Conservation (phyloP, 2,797 vertebrate genomes). For the Pachyuromys duprasi region DNA sequence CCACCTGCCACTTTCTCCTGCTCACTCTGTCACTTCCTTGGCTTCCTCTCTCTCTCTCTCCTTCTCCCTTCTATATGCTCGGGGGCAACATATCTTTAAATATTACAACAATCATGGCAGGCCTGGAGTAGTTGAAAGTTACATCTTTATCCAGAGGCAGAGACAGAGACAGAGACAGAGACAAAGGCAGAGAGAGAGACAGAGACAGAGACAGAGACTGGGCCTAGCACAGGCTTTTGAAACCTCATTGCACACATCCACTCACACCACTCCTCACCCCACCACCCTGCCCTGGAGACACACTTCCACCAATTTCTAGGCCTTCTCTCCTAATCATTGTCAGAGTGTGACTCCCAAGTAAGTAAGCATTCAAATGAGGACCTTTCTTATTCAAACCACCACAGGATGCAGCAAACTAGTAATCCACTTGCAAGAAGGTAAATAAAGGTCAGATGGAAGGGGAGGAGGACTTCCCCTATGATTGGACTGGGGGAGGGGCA, state of each 20-base stretch:
- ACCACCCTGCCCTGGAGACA: neutral
- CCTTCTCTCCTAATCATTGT: neutral
- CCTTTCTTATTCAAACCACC: neutral
- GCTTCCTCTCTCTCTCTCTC: too few relatives aligned
- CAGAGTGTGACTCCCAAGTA: neutral
- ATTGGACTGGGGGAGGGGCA: too few relatives aligned
- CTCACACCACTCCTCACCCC: neutral
- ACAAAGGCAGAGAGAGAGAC: too few relatives aligned
- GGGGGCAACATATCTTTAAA: too few relatives aligned
- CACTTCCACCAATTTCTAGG: neutral
- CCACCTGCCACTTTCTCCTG: too few relatives aligned
- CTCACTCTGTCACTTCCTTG: too few relatives aligned
- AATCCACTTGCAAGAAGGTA: neutral
- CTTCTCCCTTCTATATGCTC: too few relatives aligned
- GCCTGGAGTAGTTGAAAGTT: neutral
- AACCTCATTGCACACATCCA: neutral
- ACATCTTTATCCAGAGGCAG: neutral
- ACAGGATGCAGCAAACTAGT: neutral
- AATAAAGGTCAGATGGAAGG: too few relatives aligned
- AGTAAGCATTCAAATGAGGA: neutral
- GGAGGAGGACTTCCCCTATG: too few relatives aligned
- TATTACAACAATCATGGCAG: too few relatives aligned
- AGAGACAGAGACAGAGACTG: neutral
- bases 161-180: neutral
- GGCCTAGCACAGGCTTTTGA: neutral